phyloP scores from a whole-genome alignment of 2,113 vertebrate species.

The Cavia aperea region DNA sequence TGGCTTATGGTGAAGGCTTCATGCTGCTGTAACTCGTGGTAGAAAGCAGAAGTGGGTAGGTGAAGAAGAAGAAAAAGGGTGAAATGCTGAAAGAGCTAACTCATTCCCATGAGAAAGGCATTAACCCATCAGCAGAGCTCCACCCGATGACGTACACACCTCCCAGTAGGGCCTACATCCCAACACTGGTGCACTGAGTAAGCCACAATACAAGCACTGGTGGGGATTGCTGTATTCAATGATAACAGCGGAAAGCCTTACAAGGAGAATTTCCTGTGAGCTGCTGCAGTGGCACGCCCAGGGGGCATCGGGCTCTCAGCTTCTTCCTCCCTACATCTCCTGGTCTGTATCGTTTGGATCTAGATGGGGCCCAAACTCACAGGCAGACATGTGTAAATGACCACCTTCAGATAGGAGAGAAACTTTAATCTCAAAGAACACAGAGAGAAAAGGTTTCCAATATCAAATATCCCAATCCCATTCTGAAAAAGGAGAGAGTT shows the following conservation, averaged over 20 bases:
- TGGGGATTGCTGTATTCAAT: not conserved
- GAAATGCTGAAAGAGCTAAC: not conserved
- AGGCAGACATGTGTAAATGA: not conserved
- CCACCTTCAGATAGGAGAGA: not conserved
- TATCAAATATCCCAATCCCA: accelerated
- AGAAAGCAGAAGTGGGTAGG: not conserved
- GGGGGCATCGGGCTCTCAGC: accelerated
- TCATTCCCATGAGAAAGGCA: not conserved
- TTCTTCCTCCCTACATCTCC: too few relatives aligned
- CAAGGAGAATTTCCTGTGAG: accelerated
- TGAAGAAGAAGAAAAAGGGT: not conserved
- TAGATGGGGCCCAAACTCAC: not conserved
- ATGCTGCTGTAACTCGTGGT: not conserved
- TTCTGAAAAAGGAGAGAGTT: not conserved
- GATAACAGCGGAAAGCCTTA: not conserved
- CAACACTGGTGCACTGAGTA: not conserved
- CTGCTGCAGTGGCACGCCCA: not conserved
- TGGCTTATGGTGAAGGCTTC: not conserved
- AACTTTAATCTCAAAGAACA: not conserved
- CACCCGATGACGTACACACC: not conserved
- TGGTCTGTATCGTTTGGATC: too few relatives aligned
- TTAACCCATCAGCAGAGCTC: not conserved
- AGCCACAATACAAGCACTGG: not conserved
- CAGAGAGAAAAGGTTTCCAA: not conserved
- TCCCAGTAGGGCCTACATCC: not conserved